Conservation (phyloP, 2,113 vertebrate species). For the Tautogolabrus adspersus region DNA sequence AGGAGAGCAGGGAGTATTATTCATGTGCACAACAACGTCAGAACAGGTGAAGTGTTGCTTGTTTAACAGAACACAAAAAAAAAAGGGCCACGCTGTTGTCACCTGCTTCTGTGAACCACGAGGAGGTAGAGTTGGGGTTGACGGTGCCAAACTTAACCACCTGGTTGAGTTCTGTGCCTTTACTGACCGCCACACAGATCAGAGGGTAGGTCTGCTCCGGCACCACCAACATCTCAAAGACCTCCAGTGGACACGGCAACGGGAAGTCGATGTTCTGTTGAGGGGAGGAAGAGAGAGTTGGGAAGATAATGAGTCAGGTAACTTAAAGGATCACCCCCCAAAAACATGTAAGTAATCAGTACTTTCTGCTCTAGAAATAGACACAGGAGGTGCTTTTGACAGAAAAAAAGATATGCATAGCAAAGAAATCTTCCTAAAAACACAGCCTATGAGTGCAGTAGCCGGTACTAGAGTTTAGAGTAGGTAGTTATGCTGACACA, state of each 20-base stretch:
- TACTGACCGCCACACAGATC: slow-evolving; percentile 95
- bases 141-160: slow-evolving; percentile 97
- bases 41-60: neutral
- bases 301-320: neutral
- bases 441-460: no score
- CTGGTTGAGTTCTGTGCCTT: slow-evolving; percentile 94
- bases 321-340: no score
- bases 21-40: neutral
- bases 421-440: no score
- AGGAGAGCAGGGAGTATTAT: neutral
- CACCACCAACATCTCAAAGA: slow-evolving; percentile 99
- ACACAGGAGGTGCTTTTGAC: neutral
- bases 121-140: slow-evolving; percentile 95
- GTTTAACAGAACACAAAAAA: neutral
- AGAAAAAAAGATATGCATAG: neutral
- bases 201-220: slow-evolving; percentile 96
- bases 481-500: neutral
- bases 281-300: neutral
- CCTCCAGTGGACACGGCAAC: slow-evolving; percentile 92
- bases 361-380: neutral
- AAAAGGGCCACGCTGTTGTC: slow-evolving; percentile 65
- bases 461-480: no score
- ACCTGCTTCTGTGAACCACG: slow-evolving; percentile 97
- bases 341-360: neutral
- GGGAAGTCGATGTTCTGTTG: slow-evolving; percentile 95